Evolutionary conservation across 2,797 vertebrate genomes (phyloP).

Genomic region (Myotis planiceps): DNA sequence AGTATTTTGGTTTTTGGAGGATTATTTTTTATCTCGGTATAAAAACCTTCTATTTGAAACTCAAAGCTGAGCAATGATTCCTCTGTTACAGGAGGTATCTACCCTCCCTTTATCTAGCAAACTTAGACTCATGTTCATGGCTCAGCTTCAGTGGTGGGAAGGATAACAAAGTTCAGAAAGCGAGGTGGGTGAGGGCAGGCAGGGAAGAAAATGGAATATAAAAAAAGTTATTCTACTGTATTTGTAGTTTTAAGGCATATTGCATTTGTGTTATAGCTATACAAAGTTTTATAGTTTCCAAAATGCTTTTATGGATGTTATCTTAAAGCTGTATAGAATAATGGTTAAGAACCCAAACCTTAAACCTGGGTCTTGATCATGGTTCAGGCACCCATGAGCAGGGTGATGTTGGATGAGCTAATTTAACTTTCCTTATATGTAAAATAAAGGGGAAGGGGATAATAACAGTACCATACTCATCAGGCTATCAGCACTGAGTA

Average conservation of each 20-base stretch:
- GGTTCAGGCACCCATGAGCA: background rate
- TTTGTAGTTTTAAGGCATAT: conserved; percentile 18
- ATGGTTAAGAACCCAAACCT: background rate
- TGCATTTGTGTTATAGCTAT: background rate
- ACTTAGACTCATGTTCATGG: background rate
- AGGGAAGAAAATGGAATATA: background rate
- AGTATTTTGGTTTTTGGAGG: conserved; percentile 31
- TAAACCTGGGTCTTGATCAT: background rate
- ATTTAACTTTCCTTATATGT: conserved; percentile 3
- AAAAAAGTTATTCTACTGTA: background rate
- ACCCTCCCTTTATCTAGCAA: background rate
- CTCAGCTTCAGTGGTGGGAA: conserved; percentile 6
- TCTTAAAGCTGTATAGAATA: background rate
- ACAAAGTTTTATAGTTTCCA: background rate
- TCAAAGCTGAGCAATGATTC: conserved; percentile 22
- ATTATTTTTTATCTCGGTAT: conserved; percentile 17
- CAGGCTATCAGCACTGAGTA: background rate
- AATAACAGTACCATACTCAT: background rate
- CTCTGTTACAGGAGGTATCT: background rate
- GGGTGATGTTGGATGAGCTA: background rate
- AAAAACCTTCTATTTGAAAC: conserved; percentile 55
- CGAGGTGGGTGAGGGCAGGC: background rate
- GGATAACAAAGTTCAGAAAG: conserved; percentile 34
- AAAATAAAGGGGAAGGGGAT: background rate
- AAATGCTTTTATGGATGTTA: background rate